Base-by-base conservation (phyloP, 2,113 vertebrate species). In the Menidia beryllina region DNA sequence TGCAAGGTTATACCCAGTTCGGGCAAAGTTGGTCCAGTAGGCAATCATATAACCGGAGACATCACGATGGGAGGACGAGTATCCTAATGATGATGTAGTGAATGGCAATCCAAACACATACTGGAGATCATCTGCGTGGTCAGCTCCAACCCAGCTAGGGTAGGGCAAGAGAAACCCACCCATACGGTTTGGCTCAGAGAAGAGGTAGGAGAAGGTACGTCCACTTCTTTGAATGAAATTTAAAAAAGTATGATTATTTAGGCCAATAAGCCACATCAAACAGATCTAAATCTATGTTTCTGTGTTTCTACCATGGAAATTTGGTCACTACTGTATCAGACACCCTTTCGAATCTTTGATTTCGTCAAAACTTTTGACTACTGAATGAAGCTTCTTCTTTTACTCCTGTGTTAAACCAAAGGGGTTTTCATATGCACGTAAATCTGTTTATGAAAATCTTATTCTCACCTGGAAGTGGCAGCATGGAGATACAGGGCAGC, bases 21-120 rank as follows among this genome's bases (percentile, higher is more conserved):
- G 94, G 80, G 97, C 98, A 27, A 99, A 99, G 89, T 99, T 99
- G 92, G 95, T 97, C 98, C 98, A 99, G 85, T 97, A 99, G 75
- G 95, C 94, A 0, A 99, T 99, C 88, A 98, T 88, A 80, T 83
- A 66, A 24, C 72, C 36, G 1, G 98, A 94, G 36, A 97, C 78
- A 0, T 91, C 91, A 17, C 95, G 93, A 79, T 99, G 93, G 49
- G 92, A 86, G 6, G 94, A 38, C 65, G 71, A 76, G 92, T 99
- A 99, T 21, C 61, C 95, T 69, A 96, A 23, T 0, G 94, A 23
- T 0, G 94, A 94, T 0, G 93, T 94, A 55, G 48, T 7, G 0
- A 97, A 96, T 21, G 98, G 98, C 71, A 97, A 97, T 52, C 97
- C 97, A 0, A 99, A 98, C 53, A 99, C 85, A 0, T 95, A 99